These are phyloP conservation scores for Myrmophylax atrothorax DNA, from an alignment of 2,113 vertebrate species.

Conservation along the genomic window DNA sequence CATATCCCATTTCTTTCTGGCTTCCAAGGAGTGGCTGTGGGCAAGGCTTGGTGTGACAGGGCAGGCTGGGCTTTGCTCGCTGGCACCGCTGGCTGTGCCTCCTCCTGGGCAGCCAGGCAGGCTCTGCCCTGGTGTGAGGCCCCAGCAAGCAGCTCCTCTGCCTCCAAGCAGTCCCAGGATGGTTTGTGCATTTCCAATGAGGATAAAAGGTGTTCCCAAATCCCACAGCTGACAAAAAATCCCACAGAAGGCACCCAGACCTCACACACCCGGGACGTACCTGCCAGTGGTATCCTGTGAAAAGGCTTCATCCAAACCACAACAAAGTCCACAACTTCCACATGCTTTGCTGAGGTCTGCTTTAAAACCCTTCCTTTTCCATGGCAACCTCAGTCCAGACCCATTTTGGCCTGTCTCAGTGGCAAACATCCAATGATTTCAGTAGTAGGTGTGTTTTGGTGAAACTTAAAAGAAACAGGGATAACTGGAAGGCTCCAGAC, in stretches of 20 bases:
- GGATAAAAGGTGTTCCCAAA: background rate
- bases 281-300: background rate
- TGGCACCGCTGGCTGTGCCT: accelerated
- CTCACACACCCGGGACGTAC: accelerated
- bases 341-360: background rate
- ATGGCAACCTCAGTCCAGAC: background rate
- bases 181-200: accelerated
- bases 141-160: background rate
- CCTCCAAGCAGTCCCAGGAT: background rate
- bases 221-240: background rate
- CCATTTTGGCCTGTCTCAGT: background rate
- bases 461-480: background rate
- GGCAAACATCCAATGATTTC: background rate
- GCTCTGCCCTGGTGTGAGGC: accelerated
- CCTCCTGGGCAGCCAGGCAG: background rate
- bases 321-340: background rate
- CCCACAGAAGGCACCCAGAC: background rate
- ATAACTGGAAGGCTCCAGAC: background rate
- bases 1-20: background rate
- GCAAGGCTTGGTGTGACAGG: accelerated
- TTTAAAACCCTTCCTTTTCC: background rate
- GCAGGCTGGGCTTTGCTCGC: background rate
- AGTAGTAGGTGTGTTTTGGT: background rate
- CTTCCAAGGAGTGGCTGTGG: background rate
- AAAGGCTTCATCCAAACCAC: background rate